These are phyloP conservation scores for Labrus mixtus DNA, from an alignment of 2,113 vertebrate species.

Conservation along the genomic window DNA sequence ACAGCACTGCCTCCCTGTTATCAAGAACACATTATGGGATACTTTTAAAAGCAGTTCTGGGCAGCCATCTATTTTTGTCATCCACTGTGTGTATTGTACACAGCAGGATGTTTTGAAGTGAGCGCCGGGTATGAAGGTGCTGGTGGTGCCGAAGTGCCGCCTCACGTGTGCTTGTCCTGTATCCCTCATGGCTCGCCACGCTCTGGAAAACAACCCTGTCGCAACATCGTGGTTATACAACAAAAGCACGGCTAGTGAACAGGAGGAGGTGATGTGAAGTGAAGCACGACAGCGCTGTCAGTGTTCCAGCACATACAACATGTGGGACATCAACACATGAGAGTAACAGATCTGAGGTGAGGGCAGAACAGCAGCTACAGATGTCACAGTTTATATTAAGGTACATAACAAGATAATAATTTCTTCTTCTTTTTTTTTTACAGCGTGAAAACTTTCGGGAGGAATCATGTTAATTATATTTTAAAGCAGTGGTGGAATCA, in stretches of 20 bases:
- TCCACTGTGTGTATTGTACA: conserved; percentile 25
- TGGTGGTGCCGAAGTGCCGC: conserved; percentile 17
- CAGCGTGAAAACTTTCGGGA: too few relatives aligned
- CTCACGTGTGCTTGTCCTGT: conserved; percentile 35
- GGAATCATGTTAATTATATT: background rate
- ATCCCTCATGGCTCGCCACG: conserved; percentile 2
- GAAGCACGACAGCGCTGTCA: conserved; percentile 13
- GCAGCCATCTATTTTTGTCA: conserved; percentile 16
- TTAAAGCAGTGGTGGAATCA: too few relatives aligned
- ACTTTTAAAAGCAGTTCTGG: conserved; percentile 21
- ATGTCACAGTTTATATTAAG: background rate
- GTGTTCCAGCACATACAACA: conserved; percentile 10
- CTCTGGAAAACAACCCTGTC: conserved; percentile 20
- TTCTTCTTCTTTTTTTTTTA: too few relatives aligned
- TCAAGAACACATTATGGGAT: background rate
- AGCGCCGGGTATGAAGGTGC: conserved; percentile 8
- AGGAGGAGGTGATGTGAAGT: conserved; percentile 4
- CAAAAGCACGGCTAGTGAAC: conserved; percentile 7
- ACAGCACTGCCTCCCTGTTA: background rate
- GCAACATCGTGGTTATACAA: conserved; percentile 37
- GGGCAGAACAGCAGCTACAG: background rate
- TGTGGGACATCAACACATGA: conserved; percentile 9
- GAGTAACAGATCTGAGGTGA: conserved; percentile 15
- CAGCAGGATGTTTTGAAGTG: conserved; percentile 24
- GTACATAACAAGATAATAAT: background rate